Percentiles rank a stretch among this genome's conserved stretches.
These are phyloP conservation scores for Chiropotes sagulatus DNA, from an alignment of 2,797 vertebrate species.

Conservation along the genomic window DNA sequence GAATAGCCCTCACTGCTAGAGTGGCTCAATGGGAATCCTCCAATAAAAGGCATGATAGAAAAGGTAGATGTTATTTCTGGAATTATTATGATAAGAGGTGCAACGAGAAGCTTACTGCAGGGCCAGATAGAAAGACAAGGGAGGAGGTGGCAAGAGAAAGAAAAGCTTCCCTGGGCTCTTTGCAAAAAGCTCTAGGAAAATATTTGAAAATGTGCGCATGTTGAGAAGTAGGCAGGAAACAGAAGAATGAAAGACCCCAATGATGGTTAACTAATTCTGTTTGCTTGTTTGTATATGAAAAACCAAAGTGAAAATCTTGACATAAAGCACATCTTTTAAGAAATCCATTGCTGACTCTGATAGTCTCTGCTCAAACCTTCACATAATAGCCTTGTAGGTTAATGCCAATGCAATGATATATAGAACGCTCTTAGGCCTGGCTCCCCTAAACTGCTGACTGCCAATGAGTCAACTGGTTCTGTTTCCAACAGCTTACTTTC, in stretches of 20 bases:
- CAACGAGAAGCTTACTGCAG: slow-evolving; percentile 30
- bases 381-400: slow-evolving; percentile 75
- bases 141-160: not conserved
- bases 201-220: not conserved
- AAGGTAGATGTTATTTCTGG: slow-evolving; percentile 63
- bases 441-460: slow-evolving; percentile 71
- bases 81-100: slow-evolving; percentile 13
- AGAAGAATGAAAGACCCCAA: not conserved
- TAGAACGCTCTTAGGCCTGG: slow-evolving; percentile 62
- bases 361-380: slow-evolving; percentile 69
- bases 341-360: slow-evolving; percentile 55
- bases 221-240: slow-evolving; percentile 2
- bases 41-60: not conserved
- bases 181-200: slow-evolving; percentile 42
- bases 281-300: slow-evolving; percentile 13
- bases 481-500: slow-evolving; percentile 64
- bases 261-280: not conserved
- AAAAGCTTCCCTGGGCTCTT: not conserved
- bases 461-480: slow-evolving; percentile 73
- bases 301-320: not conserved
- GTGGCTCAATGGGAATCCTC: not conserved
- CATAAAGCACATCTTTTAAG: slow-evolving; percentile 61
- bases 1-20: not conserved
- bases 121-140: not conserved
- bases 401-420: slow-evolving; percentile 63